Evolutionary conservation across 2,797 vertebrate species (phyloP).

Genomic region (Gymnoscopelus braueri): DNA sequence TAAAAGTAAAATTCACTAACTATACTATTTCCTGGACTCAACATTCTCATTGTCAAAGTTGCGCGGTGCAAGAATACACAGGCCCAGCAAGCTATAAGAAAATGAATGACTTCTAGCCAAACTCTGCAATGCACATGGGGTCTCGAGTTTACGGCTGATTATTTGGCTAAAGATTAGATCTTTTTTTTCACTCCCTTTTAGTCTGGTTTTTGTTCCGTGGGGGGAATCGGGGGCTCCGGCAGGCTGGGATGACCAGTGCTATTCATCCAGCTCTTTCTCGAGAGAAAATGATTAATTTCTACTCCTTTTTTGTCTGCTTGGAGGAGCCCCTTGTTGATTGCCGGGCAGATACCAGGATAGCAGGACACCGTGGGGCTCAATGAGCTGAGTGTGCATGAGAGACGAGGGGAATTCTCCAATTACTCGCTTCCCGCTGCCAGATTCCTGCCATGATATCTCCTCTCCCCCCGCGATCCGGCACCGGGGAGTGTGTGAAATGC

Average conservation of each 20-base stretch:
- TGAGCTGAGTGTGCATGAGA: conserved; percentile 33
- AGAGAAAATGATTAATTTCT: conserved; percentile 53
- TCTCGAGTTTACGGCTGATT: background rate
- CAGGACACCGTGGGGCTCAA: conserved; percentile 27
- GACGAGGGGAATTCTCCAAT: conserved; percentile 42
- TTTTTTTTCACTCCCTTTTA: background rate
- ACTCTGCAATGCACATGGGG: background rate
- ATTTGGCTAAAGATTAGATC: background rate
- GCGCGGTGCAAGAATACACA: background rate
- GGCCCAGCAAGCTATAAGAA: background rate
- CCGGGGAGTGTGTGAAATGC: conserved; percentile 10
- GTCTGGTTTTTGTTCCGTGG: conserved; percentile 36
- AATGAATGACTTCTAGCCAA: background rate
- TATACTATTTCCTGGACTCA: background rate
- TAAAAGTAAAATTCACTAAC: no score
- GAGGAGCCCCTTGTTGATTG: conserved; percentile 60
- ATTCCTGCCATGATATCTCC: conserved; percentile 17
- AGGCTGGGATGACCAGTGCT: conserved; percentile 27
- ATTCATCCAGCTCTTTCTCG: conserved; percentile 30
- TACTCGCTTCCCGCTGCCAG: conserved; percentile 20
- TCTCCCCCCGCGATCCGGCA: background rate
- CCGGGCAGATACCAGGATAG: conserved; percentile 50
- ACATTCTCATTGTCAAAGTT: background rate
- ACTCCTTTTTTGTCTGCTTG: conserved; percentile 41
- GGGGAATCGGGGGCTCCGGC: conserved; percentile 1